A percentile compares a stretch with the other conserved stretches of the same genome.
Conservation (phyloP, 2,888 invertebrate species). For the Serripes groenlandicus region DNA sequence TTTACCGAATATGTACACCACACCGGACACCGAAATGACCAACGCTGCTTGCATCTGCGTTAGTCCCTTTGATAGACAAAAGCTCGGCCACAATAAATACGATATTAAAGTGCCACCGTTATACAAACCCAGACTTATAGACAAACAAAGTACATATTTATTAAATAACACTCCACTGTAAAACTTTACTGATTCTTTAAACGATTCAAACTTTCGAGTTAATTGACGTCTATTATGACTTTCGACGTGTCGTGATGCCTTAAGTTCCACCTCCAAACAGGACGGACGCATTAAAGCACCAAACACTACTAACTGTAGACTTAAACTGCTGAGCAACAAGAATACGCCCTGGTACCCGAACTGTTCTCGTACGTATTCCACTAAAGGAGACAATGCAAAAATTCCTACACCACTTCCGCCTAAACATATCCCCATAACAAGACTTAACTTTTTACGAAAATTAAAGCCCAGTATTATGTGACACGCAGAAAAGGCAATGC, state of each 20-base stretch:
- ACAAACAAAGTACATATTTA: slow-evolving; percentile 13
- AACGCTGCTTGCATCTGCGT: slow-evolving; percentile 1
- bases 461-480: slow-evolving; percentile 53
- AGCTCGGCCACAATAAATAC: slow-evolving; percentile 10
- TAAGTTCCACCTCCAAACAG: background rate
- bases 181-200: background rate
- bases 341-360: slow-evolving; percentile 54
- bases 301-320: slow-evolving; percentile 43
- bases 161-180: background rate
- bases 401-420: slow-evolving; percentile 53
- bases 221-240: background rate
- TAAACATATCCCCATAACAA: slow-evolving; percentile 52
- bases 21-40: slow-evolving; percentile 2
- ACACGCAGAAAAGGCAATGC: slow-evolving; percentile 44
- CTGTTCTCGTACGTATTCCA: slow-evolving; percentile 27
- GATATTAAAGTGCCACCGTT: slow-evolving; percentile 11
- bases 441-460: slow-evolving; percentile 44
- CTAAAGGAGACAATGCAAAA: slow-evolving; percentile 46
- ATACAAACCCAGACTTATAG: slow-evolving; percentile 10
- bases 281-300: slow-evolving; percentile 35
- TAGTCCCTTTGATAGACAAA: slow-evolving; percentile 7
- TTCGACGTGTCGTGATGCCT: background rate
- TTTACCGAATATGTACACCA: slow-evolving; percentile 5
- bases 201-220: background rate
- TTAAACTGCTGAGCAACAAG: slow-evolving; percentile 47